A percentile compares a stretch with the other conserved stretches of the same genome.
These are phyloP conservation scores for Grapholita molesta DNA, from an alignment of 1,140 invertebrate species.

Conservation along the genomic window DNA sequence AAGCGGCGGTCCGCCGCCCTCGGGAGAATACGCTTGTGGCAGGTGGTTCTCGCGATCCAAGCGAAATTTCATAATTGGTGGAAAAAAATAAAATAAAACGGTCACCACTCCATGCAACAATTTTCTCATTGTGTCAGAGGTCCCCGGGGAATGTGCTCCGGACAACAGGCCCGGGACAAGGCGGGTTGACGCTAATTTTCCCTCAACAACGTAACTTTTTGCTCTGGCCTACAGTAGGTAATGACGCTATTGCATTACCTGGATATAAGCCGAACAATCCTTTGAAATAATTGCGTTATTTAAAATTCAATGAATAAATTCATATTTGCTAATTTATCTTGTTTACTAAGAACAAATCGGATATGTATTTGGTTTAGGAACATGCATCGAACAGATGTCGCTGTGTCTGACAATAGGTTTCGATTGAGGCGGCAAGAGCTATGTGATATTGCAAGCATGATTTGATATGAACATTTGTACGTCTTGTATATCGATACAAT, in stretches of 20 bases:
- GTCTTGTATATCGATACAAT: too few species aligned
- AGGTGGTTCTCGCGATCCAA: constrained; percentile 42
- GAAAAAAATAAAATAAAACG: constrained; percentile 45
- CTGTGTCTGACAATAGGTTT: constrained; percentile 33
- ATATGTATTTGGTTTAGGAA: neutral
- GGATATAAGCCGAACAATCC: neutral
- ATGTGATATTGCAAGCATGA: neutral
- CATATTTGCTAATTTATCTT: neutral
- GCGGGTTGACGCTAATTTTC: constrained; percentile 58
- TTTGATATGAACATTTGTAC: neutral
- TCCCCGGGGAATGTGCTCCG: constrained; percentile 43
- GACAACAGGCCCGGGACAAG: constrained; percentile 58
- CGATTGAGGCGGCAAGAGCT: constrained; percentile 23
- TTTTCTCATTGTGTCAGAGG: constrained; percentile 56
- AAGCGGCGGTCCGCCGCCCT: constrained; percentile 32
- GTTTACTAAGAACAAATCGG: neutral
- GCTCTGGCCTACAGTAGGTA: neutral
- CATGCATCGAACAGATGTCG: constrained; percentile 46
- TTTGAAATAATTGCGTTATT: neutral
- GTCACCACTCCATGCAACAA: constrained; percentile 49
- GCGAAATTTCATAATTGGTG: constrained; percentile 62
- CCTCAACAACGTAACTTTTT: constrained; percentile 22
- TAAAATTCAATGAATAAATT: neutral
- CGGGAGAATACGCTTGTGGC: constrained; percentile 44
- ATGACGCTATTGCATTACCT: neutral